Percentiles rank a stretch among this genome's conserved stretches.
These are phyloP conservation scores for Paedocypris sp. DNA, from an alignment of 2,113 vertebrate species.

Conservation along the genomic window DNA sequence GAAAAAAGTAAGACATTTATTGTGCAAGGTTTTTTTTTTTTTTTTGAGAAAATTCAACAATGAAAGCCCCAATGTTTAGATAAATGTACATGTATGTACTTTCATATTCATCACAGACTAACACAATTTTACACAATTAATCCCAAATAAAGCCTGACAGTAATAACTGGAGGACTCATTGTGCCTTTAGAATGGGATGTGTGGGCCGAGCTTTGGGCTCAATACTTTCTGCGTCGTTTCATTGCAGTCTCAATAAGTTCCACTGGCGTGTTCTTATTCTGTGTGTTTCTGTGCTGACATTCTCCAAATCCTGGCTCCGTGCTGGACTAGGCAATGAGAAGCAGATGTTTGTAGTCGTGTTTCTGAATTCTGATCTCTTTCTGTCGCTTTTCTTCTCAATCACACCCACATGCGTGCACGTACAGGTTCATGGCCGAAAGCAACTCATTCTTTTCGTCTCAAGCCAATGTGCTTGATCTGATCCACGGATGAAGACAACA, in stretches of 20 bases:
- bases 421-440: background rate
- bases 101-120: too few species aligned
- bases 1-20: too few species aligned
- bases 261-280: background rate
- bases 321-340: slow-evolving; percentile 6
- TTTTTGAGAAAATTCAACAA: too few species aligned
- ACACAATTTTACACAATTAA: too few species aligned
- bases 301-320: slow-evolving; percentile 5
- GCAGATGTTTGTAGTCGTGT: slow-evolving; percentile 28
- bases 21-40: too few species aligned
- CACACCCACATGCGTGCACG: background rate
- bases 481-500: background rate
- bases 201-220: background rate
- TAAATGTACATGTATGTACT: too few species aligned
- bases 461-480: background rate
- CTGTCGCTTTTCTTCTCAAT: background rate
- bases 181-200: too few species aligned
- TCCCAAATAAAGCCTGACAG: too few species aligned
- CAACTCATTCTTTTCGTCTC: background rate
- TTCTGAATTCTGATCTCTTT: slow-evolving; percentile 12
- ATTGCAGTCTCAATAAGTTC: background rate
- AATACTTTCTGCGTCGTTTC: background rate
- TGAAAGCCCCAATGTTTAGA: too few species aligned
- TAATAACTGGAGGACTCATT: too few species aligned
- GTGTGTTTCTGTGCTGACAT: background rate